A percentile compares a stretch with the other conserved stretches of the same genome.
Evolutionary conservation across 2,113 vertebrate species (phyloP).

Genomic region (Dipodomys ordii): DNA sequence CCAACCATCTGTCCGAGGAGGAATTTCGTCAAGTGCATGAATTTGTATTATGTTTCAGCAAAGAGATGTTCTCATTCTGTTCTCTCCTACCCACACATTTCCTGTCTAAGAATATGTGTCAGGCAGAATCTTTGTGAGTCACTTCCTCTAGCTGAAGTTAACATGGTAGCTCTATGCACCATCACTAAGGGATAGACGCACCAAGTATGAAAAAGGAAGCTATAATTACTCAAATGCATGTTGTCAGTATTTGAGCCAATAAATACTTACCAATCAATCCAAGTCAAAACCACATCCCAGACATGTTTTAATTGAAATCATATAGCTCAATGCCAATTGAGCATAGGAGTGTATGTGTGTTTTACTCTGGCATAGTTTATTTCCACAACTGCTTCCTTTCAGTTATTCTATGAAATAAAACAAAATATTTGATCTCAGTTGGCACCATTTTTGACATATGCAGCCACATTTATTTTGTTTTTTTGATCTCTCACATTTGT

Average conservation of each 20-base stretch:
- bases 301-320: not conserved
- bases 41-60: not conserved
- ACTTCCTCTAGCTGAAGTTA: not conserved
- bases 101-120: not conserved
- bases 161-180: not conserved
- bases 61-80: not conserved
- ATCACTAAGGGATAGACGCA: not conserved
- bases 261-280: not conserved
- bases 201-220: not conserved
- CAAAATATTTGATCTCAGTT: conserved; percentile 37
- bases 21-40: not conserved
- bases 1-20: not conserved
- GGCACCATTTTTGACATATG: conserved; percentile 26
- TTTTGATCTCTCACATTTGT: conserved; percentile 33
- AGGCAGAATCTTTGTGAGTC: not conserved
- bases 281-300: not conserved
- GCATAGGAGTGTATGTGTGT: not conserved
- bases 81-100: not conserved
- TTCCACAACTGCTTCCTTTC: conserved; percentile 65
- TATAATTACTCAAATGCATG: not conserved
- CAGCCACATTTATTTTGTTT: not conserved
- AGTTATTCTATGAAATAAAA: conserved; percentile 38
- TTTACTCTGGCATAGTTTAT: conserved; percentile 16
- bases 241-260: not conserved
- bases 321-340: not conserved